Conservation (phyloP, 2,797 vertebrate genomes). For the Varecia variegata region DNA sequence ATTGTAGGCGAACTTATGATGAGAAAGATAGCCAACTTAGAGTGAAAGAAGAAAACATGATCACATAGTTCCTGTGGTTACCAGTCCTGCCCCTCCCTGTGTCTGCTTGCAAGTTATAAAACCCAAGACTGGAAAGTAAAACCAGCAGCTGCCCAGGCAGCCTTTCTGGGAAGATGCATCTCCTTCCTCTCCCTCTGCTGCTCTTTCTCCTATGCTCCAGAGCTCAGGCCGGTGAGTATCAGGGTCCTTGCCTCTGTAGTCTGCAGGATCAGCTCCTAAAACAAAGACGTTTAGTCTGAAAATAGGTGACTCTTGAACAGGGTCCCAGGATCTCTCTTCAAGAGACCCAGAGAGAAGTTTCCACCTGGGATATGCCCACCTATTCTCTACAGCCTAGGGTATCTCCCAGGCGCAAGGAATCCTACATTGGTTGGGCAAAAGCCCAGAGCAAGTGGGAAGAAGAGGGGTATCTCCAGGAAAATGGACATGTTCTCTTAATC, state of each 20-base stretch:
- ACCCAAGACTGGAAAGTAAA: background rate
- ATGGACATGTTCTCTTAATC: background rate
- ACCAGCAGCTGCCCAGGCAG: background rate
- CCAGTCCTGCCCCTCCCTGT: background rate
- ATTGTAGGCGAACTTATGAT: background rate
- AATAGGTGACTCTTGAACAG: background rate
- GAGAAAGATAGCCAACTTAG: background rate
- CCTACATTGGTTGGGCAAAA: background rate
- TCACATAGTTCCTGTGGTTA: conserved; percentile 50
- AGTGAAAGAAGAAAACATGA: background rate
- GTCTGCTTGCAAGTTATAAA: conserved; percentile 43
- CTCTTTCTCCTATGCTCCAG: background rate
- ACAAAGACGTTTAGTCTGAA: background rate
- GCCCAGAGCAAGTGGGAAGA: background rate
- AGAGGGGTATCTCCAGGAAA: background rate
- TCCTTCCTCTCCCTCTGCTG: background rate
- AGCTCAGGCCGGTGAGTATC: conserved; percentile 52
- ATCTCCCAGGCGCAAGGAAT: background rate
- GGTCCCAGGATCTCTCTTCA: background rate
- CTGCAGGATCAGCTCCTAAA: background rate
- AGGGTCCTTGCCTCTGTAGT: background rate
- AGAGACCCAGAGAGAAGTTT: background rate
- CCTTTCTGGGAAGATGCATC: conserved; percentile 46
- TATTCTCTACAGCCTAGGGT: background rate
- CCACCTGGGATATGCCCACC: background rate